Conservation (phyloP, 2,888 invertebrate species). For the Oeneis ivallda region DNA sequence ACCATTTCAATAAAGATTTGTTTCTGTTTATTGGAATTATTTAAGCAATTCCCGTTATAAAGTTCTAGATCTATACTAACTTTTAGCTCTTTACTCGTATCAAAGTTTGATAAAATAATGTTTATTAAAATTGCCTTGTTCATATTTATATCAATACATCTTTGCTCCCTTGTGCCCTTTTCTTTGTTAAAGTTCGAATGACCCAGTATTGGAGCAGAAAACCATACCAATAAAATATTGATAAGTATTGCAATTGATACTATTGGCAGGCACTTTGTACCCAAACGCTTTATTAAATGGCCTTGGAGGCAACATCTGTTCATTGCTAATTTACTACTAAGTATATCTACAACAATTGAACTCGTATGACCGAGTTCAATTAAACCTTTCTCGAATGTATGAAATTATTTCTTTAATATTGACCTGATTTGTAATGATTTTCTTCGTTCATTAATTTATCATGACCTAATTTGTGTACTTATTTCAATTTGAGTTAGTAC, state of each 20-base stretch:
- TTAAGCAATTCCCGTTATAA: background rate
- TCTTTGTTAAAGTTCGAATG: conserved; percentile 17
- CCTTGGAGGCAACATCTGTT: conserved; percentile 44
- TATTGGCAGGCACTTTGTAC: conserved; percentile 39
- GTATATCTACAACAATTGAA: conserved; percentile 43
- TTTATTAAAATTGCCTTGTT: conserved; percentile 8
- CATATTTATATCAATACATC: conserved; percentile 7
- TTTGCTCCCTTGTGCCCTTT: conserved; percentile 15
- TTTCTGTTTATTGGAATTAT: background rate
- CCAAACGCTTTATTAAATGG: conserved; percentile 42
- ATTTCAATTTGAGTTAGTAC: conserved; percentile 20
- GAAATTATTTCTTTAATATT: conserved; percentile 41
- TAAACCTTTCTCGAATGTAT: conserved; percentile 40
- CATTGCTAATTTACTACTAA: conserved; percentile 42
- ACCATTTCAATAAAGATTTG: conserved; percentile 44
- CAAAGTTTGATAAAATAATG: background rate
- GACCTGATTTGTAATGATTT: conserved; percentile 39
- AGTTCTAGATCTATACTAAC: too few species aligned
- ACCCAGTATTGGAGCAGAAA: conserved; percentile 9
- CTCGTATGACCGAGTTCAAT: conserved; percentile 42
- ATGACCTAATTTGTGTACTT: conserved; percentile 21
- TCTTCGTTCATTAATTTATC: conserved; percentile 35
- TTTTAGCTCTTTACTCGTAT: too few species aligned
- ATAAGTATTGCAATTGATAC: conserved; percentile 33
- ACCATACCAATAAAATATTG: conserved; percentile 21